Conservation (phyloP, 1,140 invertebrate species). For the Adoxophyes honmai region DNA sequence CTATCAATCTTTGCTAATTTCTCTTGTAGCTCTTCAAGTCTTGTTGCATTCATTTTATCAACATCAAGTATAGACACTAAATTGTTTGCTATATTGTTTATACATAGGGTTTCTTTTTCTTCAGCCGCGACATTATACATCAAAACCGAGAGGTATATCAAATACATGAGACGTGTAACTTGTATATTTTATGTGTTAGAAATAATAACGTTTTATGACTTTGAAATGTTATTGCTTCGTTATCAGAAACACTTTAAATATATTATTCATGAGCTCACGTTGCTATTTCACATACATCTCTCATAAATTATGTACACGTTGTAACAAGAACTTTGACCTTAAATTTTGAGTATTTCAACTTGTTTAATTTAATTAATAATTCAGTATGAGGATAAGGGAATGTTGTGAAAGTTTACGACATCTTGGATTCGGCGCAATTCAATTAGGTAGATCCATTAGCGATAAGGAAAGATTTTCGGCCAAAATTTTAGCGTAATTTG, state of each 20-base stretch:
- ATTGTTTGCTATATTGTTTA: conserved; percentile 36
- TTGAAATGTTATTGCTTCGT: not conserved
- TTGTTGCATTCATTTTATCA: conserved; percentile 22
- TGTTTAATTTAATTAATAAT: no score
- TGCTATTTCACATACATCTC: no score
- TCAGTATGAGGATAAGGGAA: not conserved
- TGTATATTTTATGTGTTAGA: not conserved
- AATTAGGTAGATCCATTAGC: conserved; percentile 1
- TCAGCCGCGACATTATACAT: no score
- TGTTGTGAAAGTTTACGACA: not conserved
- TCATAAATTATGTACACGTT: no score
- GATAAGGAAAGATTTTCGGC: not conserved
- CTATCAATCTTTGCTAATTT: conserved; percentile 46
- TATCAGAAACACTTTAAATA: no score
- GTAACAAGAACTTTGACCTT: no score
- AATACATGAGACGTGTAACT: no score
- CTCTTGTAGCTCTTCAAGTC: conserved; percentile 43
- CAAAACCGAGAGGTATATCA: no score
- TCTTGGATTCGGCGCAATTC: not conserved
- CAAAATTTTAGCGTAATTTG: not conserved
- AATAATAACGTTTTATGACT: not conserved
- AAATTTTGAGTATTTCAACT: no score
- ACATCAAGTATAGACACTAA: conserved; percentile 30
- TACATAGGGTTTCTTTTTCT: no score
- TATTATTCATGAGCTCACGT: no score